These are phyloP conservation scores for Dyspetes luteomarginatus DNA, from an alignment of 2,888 invertebrate genomes.

Conservation along the genomic window DNA sequence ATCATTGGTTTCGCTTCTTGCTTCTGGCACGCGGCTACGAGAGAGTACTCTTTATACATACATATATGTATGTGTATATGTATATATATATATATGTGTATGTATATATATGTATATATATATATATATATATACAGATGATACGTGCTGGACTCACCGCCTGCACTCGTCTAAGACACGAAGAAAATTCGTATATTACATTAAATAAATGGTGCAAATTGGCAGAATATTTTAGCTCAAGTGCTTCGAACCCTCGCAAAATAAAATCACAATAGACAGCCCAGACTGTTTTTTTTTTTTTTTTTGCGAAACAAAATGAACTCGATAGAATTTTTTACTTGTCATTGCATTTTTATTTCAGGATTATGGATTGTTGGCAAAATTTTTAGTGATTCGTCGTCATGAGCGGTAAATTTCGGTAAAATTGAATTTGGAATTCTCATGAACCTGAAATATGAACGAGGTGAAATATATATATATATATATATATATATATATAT, in stretches of 20 bases:
- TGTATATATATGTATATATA: background rate
- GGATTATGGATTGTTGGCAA: no score
- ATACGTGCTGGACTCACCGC: background rate
- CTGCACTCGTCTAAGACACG: constrained; percentile 19
- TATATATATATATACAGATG: background rate
- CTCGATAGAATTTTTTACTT: no score
- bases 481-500: no score
- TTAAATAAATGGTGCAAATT: background rate
- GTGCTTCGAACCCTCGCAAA: background rate
- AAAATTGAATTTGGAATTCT: no score
- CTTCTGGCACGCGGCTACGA: constrained; percentile 45
- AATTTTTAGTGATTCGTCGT: no score
- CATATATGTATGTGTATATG: background rate
- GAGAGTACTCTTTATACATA: background rate
- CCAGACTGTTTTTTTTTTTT: no score
- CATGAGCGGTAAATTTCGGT: no score
- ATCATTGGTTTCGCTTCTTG: constrained; percentile 75
- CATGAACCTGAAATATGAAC: no score
- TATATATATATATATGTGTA: background rate
- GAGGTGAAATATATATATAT: no score
- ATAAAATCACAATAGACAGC: no score
- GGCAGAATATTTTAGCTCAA: background rate
- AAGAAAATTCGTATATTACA: background rate
- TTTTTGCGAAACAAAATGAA: no score
- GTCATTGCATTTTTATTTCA: no score